Percentiles rank a stretch among this genome's conserved stretches.
phyloP scores from a whole-genome alignment of 2,797 vertebrate species.

The Bradypodion ventrale region DNA sequence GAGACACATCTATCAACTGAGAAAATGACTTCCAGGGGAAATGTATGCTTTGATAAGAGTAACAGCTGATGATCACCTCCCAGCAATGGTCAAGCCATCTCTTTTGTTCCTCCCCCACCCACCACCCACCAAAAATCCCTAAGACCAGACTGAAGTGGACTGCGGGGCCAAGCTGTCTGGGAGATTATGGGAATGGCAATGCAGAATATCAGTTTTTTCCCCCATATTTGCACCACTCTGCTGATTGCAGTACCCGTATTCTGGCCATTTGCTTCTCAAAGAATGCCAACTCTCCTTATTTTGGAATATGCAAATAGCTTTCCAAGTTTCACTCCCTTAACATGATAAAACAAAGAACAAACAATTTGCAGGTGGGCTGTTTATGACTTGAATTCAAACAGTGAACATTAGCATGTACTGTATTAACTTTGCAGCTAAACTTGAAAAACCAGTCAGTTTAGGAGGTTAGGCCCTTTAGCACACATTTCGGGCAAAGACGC shows the following conservation, averaged over 20 bases:
- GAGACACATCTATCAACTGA: no score
- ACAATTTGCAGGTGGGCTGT: slow-evolving; percentile 58
- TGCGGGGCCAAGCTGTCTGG: background rate
- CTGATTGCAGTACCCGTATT: background rate
- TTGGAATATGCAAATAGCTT: slow-evolving; percentile 52
- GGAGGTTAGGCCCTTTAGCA: slow-evolving; percentile 42
- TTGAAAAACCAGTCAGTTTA: slow-evolving; percentile 57
- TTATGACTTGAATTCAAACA: slow-evolving; percentile 65
- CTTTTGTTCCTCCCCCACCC: no score
- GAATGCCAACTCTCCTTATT: background rate
- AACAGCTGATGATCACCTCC: no score
- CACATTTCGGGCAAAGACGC: slow-evolving; percentile 44
- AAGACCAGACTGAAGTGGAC: no score
- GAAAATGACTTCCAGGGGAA: no score
- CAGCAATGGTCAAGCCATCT: no score
- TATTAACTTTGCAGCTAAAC: slow-evolving; percentile 70
- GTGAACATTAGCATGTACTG: slow-evolving; percentile 68
- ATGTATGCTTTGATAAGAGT: no score
- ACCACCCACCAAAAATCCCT: background rate
- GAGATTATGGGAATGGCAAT: background rate
- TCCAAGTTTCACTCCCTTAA: slow-evolving; percentile 46
- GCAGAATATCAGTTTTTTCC: no score
- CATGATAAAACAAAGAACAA: slow-evolving; percentile 47
- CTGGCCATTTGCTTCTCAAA: slow-evolving; percentile 26
- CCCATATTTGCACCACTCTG: background rate